These are phyloP conservation scores for Dynastes tityus DNA, from an alignment of 2,888 invertebrate species.

Conservation along the genomic window DNA sequence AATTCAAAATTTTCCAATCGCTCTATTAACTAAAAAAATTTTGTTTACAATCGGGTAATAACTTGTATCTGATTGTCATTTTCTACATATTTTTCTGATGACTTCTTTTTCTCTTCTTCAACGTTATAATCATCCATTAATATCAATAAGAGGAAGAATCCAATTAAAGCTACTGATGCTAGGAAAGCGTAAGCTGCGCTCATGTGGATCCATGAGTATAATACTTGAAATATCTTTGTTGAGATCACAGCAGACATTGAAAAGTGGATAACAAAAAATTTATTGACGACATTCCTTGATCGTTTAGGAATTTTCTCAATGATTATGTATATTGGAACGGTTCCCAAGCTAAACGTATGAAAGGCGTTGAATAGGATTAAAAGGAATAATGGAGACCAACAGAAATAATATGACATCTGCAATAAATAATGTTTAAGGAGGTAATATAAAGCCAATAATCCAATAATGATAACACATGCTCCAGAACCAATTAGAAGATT, in stretches of 20 bases:
- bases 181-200: constrained; percentile 52
- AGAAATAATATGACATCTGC: constrained; percentile 51
- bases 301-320: constrained; percentile 55
- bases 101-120: constrained; percentile 41
- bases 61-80: background rate
- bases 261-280: constrained; percentile 56
- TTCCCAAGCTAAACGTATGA: constrained; percentile 56
- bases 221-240: constrained; percentile 58
- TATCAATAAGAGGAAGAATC: constrained; percentile 38
- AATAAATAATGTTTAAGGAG: constrained; percentile 52
- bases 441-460: constrained; percentile 54
- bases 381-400: constrained; percentile 56
- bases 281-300: constrained; percentile 51
- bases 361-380: constrained; percentile 56
- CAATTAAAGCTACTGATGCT: constrained; percentile 45
- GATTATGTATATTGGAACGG: constrained; percentile 53
- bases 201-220: constrained; percentile 56
- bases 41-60: constrained; percentile 20
- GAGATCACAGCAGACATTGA: constrained; percentile 58
- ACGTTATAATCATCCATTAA: constrained; percentile 49
- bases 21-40: background rate
- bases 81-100: background rate
- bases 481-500: constrained; percentile 52
- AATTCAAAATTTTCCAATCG: too few relatives aligned
- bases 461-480: constrained; percentile 42